phyloP scores from a whole-genome alignment of 2,888 invertebrate genomes.

The Drosophila phalerata region DNA sequence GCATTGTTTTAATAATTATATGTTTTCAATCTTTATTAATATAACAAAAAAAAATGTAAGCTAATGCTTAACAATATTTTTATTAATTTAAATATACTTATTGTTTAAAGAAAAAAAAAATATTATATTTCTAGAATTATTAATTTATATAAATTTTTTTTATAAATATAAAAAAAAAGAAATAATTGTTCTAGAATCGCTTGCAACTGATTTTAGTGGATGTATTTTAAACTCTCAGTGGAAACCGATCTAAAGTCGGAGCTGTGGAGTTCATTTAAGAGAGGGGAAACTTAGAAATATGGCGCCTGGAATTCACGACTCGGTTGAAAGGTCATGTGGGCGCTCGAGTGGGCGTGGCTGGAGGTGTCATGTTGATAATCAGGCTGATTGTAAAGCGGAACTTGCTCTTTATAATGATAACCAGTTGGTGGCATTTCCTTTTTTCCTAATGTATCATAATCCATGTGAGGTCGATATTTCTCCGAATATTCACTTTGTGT shows the following conservation, averaged over 20 bases:
- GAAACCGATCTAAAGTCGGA: not conserved
- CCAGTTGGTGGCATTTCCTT: not conserved
- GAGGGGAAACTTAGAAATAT: constrained; percentile 41
- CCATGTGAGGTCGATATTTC: constrained; percentile 1
- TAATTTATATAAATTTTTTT: constrained; percentile 15
- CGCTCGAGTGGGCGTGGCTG: not conserved
- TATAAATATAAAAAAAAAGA: constrained; percentile 12
- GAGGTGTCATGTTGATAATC: not conserved
- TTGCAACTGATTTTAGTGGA: not conserved
- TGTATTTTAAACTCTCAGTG: constrained; percentile 5
- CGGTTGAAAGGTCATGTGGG: constrained; percentile 30
- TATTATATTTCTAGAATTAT: not conserved
- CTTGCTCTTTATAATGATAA: not conserved
- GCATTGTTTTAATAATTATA: no score
- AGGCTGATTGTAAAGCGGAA: not conserved
- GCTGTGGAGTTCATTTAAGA: constrained; percentile 3
- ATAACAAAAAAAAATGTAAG: not conserved
- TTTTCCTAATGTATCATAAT: not conserved
- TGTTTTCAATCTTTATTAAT: not conserved
- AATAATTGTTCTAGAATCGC: constrained; percentile 3
- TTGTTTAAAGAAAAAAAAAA: not conserved
- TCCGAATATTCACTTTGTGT: constrained; percentile 37
- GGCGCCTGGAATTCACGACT: constrained; percentile 68
- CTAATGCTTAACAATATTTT: not conserved
- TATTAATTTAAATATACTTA: not conserved